Percentiles rank a stretch among this genome's conserved stretches.
phyloP scores from a whole-genome alignment of 2,797 vertebrate genomes.

The Sebastes iracundus region DNA sequence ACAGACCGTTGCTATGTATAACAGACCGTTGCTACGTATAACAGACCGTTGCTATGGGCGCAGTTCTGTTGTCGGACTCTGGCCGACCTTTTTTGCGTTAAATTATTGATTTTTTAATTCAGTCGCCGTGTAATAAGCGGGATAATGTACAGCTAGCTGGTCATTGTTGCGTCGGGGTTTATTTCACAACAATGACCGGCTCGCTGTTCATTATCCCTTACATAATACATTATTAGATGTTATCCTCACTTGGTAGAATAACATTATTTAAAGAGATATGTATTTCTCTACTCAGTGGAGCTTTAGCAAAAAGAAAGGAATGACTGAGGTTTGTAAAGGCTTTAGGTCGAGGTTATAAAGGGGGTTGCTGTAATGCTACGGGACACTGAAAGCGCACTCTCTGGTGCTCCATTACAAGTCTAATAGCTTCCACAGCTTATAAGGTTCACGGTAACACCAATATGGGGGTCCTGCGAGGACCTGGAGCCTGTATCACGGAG shows the following conservation, averaged over 20 bases:
- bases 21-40: no score
- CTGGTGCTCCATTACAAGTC: not conserved
- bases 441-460: not conserved
- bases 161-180: no score
- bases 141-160: no score
- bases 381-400: not conserved
- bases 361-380: not conserved
- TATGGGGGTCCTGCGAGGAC: not conserved
- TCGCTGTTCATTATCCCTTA: not conserved
- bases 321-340: not conserved
- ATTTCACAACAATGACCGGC: not conserved
- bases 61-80: no score
- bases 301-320: not conserved
- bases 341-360: not conserved
- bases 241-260: not conserved
- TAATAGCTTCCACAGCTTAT: constrained; percentile 9
- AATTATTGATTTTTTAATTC: no score
- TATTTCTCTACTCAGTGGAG: not conserved
- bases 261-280: not conserved
- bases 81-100: no score
- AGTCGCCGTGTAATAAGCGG: no score
- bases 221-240: not conserved
- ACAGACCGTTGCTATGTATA: no score
- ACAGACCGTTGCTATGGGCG: no score
- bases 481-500: not conserved